Percentiles rank a stretch among this genome's conserved stretches.
Evolutionary conservation across 2,797 vertebrate species (phyloP).

Genomic region (Rhadinocentrus ornatus): DNA sequence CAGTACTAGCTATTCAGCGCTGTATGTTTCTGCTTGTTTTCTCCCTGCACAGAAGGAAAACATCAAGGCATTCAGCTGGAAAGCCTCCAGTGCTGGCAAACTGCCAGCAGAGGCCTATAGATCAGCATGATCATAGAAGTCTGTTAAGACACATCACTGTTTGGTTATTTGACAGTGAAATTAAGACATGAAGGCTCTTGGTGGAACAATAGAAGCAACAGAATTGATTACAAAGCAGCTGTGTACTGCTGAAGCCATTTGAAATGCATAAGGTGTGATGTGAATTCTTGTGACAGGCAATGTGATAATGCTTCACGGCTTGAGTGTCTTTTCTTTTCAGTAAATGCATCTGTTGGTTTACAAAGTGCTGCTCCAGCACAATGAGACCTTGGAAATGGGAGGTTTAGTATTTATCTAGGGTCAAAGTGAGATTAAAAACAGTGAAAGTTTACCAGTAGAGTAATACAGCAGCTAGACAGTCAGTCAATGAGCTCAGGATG

Average conservation of each 20-base stretch:
- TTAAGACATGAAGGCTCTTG: conserved; percentile 65
- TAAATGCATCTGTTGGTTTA: conserved; percentile 13
- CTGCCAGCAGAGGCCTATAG: conserved; percentile 71
- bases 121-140: conserved; percentile 67
- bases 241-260: conserved; percentile 33
- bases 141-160: conserved; percentile 66
- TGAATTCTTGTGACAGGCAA: conserved; percentile 35
- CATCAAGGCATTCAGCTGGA: conserved; percentile 66
- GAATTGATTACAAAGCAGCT: conserved; percentile 53
- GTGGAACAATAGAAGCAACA: conserved; percentile 56
- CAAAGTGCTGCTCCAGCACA: conserved; percentile 10
- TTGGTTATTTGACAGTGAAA: conserved; percentile 72
- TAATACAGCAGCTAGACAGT: conserved; percentile 54
- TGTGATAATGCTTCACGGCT: conserved; percentile 21
- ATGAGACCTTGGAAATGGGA: neutral
- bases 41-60: conserved; percentile 36
- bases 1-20: conserved; percentile 49
- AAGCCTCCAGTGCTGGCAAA: conserved; percentile 64
- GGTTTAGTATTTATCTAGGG: conserved; percentile 13
- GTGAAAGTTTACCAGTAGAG: conserved; percentile 48
- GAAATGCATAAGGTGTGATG: conserved; percentile 41
- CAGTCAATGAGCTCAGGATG: conserved; percentile 66
- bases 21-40: conserved; percentile 54
- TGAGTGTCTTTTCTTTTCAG: conserved; percentile 9
- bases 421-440: conserved; percentile 32